These are phyloP conservation scores for Drosophila setosimentum DNA, from an alignment of 2,888 invertebrate species.

Conservation along the genomic window DNA sequence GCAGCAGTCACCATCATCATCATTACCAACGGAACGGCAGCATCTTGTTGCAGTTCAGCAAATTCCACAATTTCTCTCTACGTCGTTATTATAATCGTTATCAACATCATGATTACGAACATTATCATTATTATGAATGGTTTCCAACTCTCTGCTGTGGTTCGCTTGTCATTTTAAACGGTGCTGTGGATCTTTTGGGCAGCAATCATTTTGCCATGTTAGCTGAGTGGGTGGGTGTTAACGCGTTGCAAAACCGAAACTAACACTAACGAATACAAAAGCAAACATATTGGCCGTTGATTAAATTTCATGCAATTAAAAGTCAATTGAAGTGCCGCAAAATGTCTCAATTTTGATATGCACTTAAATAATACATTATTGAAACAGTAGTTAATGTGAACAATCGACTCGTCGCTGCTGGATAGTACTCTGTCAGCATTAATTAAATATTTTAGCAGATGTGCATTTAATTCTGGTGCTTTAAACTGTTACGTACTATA, in stretches of 20 bases:
- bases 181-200: constrained; percentile 61
- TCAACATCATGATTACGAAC: constrained; percentile 48
- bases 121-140: constrained; percentile 40
- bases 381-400: neutral
- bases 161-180: constrained; percentile 73
- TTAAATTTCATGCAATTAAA: constrained; percentile 69
- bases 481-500: neutral
- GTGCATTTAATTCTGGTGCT: neutral
- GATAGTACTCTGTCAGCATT: neutral
- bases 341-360: constrained; percentile 38
- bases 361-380: constrained; percentile 11
- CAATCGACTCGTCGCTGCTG: neutral
- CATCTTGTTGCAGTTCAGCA: constrained; percentile 17
- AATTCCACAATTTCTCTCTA: constrained; percentile 28
- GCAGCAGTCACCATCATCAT: constrained; percentile 6
- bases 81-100: constrained; percentile 47
- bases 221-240: constrained; percentile 57
- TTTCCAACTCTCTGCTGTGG: constrained; percentile 58
- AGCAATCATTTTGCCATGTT: constrained; percentile 41
- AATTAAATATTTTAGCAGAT: neutral
- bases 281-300: constrained; percentile 52
- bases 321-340: constrained; percentile 59
- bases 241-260: constrained; percentile 61
- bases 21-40: neutral
- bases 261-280: constrained; percentile 51